Base-by-base conservation (phyloP, 1,140 invertebrate species). In the Papilio helenus region DNA sequence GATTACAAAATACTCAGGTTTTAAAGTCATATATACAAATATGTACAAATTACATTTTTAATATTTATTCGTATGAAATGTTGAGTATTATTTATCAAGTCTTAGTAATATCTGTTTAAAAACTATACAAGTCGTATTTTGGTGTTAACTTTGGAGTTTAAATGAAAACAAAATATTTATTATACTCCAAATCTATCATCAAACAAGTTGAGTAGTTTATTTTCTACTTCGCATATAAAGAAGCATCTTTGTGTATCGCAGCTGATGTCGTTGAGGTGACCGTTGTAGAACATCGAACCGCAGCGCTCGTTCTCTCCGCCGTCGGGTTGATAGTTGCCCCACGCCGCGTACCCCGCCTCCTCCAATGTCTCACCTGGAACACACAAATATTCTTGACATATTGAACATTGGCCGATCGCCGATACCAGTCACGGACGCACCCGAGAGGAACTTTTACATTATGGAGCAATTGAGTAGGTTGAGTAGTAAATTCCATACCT, bases 151-250 rank as follows among this genome's bases (percentile, higher is more conserved):
- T 55, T 55, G n/a, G 8, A 12, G 23, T 61, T 9, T 61, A 23
- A 61, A 10, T 61, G 4, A n/a, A 58, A 58, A 20, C 26, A 26
- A 61, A 61, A n/a, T 61, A 29, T 26, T 68, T 14, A 16, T 34
- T 68, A 68, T 29, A 14, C 20, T 42, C 72, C 72, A 29, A 16
- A 74, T 74, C 44, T 74, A 23, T 74, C 72, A 16, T 26, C 20
- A 29, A 74, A 74, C 14, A 74, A 46, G 44, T n/a, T 26, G n/a
- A 44, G 23, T 51, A 46, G 72, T 23, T 49, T 12, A 20, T 77
- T 77, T 42, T 77, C 76, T 61, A 44, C 80, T 79, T 84, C 83
- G 58, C 83, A 84, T 49, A 84, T 79, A 26, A 84, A 84, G 34
- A 84, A 83, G 20, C 68, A 79, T 79, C 68, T 80, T 76, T 42